Evolutionary conservation across 2,888 invertebrate species (phyloP).

Genomic region (Cephonodes hylas): DNA sequence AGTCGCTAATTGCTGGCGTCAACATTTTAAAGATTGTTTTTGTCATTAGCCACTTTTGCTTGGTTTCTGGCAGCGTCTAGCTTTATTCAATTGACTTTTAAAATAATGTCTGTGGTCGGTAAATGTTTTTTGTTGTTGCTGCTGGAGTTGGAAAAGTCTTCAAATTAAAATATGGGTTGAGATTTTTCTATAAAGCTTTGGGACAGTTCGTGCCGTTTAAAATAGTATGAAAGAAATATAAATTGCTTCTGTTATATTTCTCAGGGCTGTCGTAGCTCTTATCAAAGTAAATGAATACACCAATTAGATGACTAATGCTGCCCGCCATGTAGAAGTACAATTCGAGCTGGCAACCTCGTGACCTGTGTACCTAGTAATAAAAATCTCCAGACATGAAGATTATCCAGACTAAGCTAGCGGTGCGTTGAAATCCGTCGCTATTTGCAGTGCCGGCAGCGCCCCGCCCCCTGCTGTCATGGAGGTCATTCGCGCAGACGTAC

Average conservation of each 20-base stretch:
- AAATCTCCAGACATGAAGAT: conserved; percentile 4
- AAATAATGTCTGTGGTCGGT: too few species aligned
- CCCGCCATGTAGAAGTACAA: neutral
- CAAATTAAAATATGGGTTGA: too few species aligned
- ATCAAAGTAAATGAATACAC: conserved; percentile 1
- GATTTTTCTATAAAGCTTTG: neutral
- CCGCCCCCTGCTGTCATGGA: conserved; percentile 56
- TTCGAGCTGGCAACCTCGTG: conserved; percentile 31
- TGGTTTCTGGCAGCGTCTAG: neutral
- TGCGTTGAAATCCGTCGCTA: conserved; percentile 42
- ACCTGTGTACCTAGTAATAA: conserved; percentile 23
- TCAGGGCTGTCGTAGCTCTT: neutral
- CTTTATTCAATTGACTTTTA: neutral
- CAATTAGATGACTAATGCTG: neutral
- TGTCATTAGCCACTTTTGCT: neutral
- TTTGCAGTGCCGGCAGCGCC: conserved; percentile 45
- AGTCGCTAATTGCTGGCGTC: neutral
- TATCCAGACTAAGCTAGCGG: conserved; percentile 41
- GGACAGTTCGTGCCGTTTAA: neutral
- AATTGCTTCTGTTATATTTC: neutral
- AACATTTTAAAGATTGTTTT: neutral
- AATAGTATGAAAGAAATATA: neutral
- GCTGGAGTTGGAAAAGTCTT: too few species aligned
- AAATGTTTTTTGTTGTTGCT: too few species aligned
- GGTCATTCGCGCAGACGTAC: conserved; percentile 59